These are phyloP conservation scores for Cataglyphis hispanica DNA, from an alignment of 1,140 invertebrate species.

Conservation along the genomic window DNA sequence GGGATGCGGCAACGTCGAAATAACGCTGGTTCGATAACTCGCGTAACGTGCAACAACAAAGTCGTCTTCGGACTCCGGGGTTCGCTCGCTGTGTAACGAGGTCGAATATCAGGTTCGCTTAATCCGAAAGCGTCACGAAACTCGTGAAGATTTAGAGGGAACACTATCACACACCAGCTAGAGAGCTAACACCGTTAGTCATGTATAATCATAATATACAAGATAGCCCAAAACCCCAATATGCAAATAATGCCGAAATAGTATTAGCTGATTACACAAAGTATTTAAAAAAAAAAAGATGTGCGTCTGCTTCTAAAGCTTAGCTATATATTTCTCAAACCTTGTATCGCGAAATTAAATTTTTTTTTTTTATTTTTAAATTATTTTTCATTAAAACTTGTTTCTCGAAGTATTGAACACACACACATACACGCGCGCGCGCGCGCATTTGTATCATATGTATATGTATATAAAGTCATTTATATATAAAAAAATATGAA, in stretches of 20 bases:
- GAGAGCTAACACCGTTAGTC: background rate
- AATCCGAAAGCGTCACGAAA: constrained; percentile 33
- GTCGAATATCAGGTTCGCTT: constrained; percentile 33
- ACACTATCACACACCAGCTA: background rate
- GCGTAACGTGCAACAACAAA: constrained; percentile 19
- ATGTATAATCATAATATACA: background rate
- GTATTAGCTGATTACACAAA: background rate
- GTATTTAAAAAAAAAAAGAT: too few species aligned
- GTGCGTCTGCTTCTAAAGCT: too few species aligned
- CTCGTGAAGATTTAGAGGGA: constrained; percentile 33
- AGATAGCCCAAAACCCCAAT: background rate
- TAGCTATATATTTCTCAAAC: too few species aligned
- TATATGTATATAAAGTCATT: background rate
- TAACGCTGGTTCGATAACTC: constrained; percentile 6
- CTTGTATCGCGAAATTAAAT: background rate
- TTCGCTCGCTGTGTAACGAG: background rate
- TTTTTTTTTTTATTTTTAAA: background rate
- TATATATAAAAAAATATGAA: background rate
- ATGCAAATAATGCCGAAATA: background rate
- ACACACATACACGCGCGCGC: too few species aligned
- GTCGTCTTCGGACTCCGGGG: background rate
- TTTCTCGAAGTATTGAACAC: background rate
- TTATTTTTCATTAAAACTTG: background rate
- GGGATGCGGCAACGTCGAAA: background rate
- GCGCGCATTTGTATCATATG: too few species aligned